Percentiles rank a stretch among this genome's conserved stretches.
These are phyloP conservation scores for Phaenicophaeus curvirostris DNA, from an alignment of 2,797 vertebrate species.

Conservation along the genomic window DNA sequence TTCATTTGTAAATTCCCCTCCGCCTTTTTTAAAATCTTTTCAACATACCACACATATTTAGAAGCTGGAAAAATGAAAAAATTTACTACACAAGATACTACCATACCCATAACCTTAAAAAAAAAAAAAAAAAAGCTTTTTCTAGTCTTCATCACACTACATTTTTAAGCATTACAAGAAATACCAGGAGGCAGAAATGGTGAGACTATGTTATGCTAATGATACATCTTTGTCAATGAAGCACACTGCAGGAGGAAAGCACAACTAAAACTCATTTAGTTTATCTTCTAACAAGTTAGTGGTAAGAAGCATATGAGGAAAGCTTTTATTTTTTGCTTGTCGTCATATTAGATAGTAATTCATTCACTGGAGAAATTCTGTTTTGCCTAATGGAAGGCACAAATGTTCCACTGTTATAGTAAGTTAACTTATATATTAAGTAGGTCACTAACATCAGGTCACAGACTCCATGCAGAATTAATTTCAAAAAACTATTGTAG, in stretches of 20 bases:
- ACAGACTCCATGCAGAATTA: conserved; percentile 28
- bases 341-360: neutral
- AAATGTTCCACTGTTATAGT: neutral
- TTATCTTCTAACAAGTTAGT: conserved; percentile 42
- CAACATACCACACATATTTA: neutral
- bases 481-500: conserved; percentile 14
- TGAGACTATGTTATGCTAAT: conserved; percentile 7
- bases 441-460: conserved; percentile 33
- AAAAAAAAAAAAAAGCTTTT: neutral
- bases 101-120: neutral
- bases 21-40: neutral
- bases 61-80: neutral
- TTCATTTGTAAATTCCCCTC: neutral
- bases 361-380: neutral
- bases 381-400: neutral
- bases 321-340: conserved; percentile 8
- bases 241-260: neutral
- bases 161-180: neutral
- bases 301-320: conserved; percentile 40
- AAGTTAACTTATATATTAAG: neutral
- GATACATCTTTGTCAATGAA: neutral
- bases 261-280: conserved; percentile 62
- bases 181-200: neutral
- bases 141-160: neutral
- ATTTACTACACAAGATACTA: neutral